Conservation (phyloP, 2,888 invertebrate species). For the Apamea epomidion region DNA sequence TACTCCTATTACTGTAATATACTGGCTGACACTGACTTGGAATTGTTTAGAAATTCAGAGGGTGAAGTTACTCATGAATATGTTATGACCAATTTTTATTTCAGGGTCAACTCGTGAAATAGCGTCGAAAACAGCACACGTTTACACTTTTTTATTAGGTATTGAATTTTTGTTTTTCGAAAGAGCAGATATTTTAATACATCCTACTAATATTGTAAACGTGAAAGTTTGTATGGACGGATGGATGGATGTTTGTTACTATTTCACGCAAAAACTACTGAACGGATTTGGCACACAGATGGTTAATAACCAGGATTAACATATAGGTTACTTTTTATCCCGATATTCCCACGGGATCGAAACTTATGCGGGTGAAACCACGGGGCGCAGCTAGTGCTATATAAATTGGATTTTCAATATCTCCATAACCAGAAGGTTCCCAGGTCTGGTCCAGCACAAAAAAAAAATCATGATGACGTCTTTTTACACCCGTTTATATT, state of each 20-base stretch:
- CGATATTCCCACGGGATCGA: too few relatives aligned
- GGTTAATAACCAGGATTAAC: too few relatives aligned
- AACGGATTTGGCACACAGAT: too few relatives aligned
- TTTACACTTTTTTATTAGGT: background rate
- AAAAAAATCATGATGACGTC: background rate
- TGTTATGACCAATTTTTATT: conserved; percentile 1
- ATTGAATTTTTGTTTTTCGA: too few relatives aligned
- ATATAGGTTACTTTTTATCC: too few relatives aligned
- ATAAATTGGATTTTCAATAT: background rate
- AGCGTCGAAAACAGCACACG: too few relatives aligned
- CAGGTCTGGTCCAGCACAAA: background rate
- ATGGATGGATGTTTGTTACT: too few relatives aligned
- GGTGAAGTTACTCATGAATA: background rate
- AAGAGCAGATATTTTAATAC: background rate
- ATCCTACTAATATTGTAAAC: too few relatives aligned
- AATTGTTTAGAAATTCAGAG: background rate
- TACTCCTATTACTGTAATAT: conserved; percentile 15
- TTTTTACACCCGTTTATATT: background rate
- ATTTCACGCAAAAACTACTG: too few relatives aligned
- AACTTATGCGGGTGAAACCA: too few relatives aligned
- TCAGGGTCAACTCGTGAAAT: background rate
- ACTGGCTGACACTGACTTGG: background rate
- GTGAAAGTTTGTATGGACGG: too few relatives aligned
- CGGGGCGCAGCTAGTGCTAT: too few relatives aligned
- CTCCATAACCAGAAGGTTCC: background rate